These are phyloP conservation scores for Pristis pectinata DNA, from an alignment of 2,797 vertebrate genomes.

Conservation along the genomic window DNA sequence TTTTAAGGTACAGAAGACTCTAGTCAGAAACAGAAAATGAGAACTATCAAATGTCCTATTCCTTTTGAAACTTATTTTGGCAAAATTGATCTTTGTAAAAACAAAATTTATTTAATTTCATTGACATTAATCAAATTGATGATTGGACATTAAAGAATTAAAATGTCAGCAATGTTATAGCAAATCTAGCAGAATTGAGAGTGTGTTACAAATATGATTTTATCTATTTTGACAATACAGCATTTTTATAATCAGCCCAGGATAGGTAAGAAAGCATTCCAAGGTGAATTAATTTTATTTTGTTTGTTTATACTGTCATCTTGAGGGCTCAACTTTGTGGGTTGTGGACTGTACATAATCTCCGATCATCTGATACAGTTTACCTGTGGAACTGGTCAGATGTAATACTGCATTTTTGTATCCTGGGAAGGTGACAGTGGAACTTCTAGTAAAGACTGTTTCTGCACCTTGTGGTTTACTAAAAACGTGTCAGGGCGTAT, in stretches of 20 bases:
- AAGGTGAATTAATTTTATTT: constrained; percentile 3
- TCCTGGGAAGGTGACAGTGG: not conserved
- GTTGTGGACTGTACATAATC: not conserved
- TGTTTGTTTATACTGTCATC: not conserved
- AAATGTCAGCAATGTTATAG: too few species aligned
- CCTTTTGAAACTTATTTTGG: not conserved
- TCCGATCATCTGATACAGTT: not conserved
- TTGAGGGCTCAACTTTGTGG: not conserved
- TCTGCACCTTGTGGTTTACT: not conserved
- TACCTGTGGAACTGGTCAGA: not conserved
- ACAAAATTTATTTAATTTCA: not conserved
- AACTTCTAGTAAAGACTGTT: not conserved
- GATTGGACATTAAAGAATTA: not conserved
- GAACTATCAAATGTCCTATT: not conserved
- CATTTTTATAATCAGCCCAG: not conserved
- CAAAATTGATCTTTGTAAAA: not conserved
- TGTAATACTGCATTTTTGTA: not conserved
- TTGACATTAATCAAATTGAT: not conserved
- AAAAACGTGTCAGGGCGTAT: not conserved
- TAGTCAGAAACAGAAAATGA: not conserved
- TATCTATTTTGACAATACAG: not conserved
- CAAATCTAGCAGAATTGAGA: not conserved
- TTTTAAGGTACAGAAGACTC: not conserved
- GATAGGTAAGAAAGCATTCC: constrained; percentile 4
- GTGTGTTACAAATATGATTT: not conserved